phyloP scores from a whole-genome alignment of 2,888 invertebrate species.

The Leptinotarsa juncta region DNA sequence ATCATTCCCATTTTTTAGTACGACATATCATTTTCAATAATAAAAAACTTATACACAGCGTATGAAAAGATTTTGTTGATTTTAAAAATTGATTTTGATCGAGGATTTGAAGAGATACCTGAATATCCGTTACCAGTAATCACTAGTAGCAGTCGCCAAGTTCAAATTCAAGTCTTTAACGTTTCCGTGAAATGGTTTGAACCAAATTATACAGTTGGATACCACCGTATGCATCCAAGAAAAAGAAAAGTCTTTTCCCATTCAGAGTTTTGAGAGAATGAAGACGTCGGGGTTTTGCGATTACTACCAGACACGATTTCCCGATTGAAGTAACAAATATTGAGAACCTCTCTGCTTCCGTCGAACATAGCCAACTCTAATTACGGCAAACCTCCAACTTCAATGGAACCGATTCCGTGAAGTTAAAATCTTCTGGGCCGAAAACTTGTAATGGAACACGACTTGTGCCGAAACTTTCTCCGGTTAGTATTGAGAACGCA shows the following conservation, averaged over 20 bases:
- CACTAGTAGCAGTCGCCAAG: too few relatives aligned
- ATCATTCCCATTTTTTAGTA: too few relatives aligned
- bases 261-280: background rate
- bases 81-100: too few relatives aligned
- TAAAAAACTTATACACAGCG: too few relatives aligned
- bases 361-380: slow-evolving; percentile 13
- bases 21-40: too few relatives aligned
- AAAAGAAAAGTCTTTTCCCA: background rate
- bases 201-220: too few relatives aligned
- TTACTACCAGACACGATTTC: background rate
- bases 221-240: background rate
- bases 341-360: background rate
- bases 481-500: slow-evolving; percentile 19
- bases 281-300: background rate
- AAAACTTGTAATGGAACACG: slow-evolving; percentile 17
- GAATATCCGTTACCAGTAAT: too few relatives aligned
- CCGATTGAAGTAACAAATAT: slow-evolving; percentile 3
- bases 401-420: slow-evolving; percentile 4
- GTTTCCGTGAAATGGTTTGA: too few relatives aligned
- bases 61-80: too few relatives aligned
- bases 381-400: slow-evolving; percentile 18
- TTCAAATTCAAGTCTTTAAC: too few relatives aligned
- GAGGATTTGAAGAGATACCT: too few relatives aligned
- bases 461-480: slow-evolving; percentile 11
- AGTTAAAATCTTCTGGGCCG: slow-evolving; percentile 11